Base-by-base conservation (phyloP, 2,888 invertebrate species). In the Siphonodentalium dalli region DNA sequence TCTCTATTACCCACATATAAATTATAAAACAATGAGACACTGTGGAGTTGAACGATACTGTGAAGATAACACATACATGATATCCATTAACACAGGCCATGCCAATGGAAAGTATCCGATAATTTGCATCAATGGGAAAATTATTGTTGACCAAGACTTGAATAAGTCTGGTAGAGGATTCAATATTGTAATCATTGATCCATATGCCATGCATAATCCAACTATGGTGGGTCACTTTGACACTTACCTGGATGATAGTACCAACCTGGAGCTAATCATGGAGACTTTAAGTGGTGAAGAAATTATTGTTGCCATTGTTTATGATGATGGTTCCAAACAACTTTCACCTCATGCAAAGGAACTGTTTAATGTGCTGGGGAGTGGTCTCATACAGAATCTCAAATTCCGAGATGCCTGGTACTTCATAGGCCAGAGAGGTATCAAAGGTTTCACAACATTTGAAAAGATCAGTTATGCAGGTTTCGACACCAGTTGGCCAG, bases 391-490 rank as follows among this genome's bases (percentile, higher is more conserved):
- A 45, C 84, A 86, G 69, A 85, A 86, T 58, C 72, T 86, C 6
- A 83, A 83, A 54, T 86, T 85, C 69, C 76, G 86, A 23, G 84
- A 85, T 42, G 83, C 84, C 34, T 86, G 86, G 86, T 84, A 80
- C 59, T 82, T 85, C 72, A 76, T 85, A 4, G 83, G 84, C 0
- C 84, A 84, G 65, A 84, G 83, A 67, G 84, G 85, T 2, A 83
- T 85, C 20, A 67, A 77, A 23, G 86, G 86, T 2, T 86, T 85
- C 63, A 82, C 84, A 2, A 82, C 82, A 2, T 78, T 83, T 61
- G 85, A 85, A 71, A 81, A 83, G 75, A 71, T 76, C 42, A 75
- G 77, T 52, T 76, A 72, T 70, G 72, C 75, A 15, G 71, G 72
- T 5, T 69, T 73, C 57, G 75, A 74, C 60, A 70, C 69, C 37